Base-by-base conservation (phyloP, 2,113 vertebrate species). In the Hipposideros armiger region DNA sequence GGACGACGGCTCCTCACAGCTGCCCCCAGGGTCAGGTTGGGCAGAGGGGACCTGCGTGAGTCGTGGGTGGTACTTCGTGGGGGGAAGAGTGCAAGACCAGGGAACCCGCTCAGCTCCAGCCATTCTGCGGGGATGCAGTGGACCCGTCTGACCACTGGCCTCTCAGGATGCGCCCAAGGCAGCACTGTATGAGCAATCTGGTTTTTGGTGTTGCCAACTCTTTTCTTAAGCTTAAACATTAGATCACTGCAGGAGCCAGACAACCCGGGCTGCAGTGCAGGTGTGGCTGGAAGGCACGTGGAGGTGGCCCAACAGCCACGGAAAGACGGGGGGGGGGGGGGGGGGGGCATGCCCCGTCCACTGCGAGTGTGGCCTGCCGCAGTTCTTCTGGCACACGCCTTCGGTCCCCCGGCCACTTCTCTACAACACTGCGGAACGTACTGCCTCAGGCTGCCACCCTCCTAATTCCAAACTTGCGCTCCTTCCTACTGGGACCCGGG, bases 1-100 rank as follows among this genome's bases (percentile, higher is more conserved):
- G 45, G 89, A 45, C 13, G 15, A 70, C 14, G 42, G 80, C 85
- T 87, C 91, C 78, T 58, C 14, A 2, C 76, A 93, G 96, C 58
- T 81, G 83, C 73, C 81, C 60, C 2, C 19, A 42, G 73, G 87
- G 87, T 32, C 36, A 16, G 67, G 28, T 8, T n/a, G 78, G 78
- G 73, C 90, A 70, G 74, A 50, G 40, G 42, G 52, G 60, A 45
- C 11, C 3, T 24, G n/a, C 0, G 26, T 26, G 67, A 26, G 28
- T 17, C 50, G 47, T 50, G 50, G 87, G 60, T 24, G 11, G 50
- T 73, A 40, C 66, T 90, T 95, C 40, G 67, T 14, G 60, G 66
- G 89, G 96, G 45, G 77, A 76, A 86, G 36, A 10, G 40, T 45
- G 28, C 70, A n/a, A 47, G 85, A 69, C 4, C 81, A 40, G 32